These are phyloP conservation scores for Euglossa dilemma DNA, from an alignment of 1,140 invertebrate genomes.

Conservation along the genomic window DNA sequence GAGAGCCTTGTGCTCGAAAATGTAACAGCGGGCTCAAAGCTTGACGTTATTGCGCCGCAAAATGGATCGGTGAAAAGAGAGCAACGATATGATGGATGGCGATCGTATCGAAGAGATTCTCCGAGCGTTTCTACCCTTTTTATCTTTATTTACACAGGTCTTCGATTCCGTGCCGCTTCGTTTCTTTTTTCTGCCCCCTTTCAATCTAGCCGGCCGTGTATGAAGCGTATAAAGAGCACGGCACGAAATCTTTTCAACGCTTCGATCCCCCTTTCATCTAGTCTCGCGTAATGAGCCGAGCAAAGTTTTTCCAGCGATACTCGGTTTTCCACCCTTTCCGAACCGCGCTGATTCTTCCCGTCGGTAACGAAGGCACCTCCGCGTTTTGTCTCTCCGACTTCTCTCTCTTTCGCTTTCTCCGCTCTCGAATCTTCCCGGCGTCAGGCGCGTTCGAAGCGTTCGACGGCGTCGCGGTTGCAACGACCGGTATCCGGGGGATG, in stretches of 20 bases:
- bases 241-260: conserved; percentile 1
- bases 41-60: conserved; percentile 69
- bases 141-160: conserved; percentile 35
- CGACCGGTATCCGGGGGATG: not conserved
- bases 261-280: not conserved
- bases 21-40: conserved; percentile 62
- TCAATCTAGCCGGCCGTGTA: not conserved
- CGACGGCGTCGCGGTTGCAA: no score
- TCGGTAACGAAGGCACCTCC: no score
- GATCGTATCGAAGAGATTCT: conserved; percentile 40
- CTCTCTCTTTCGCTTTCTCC: no score
- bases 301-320: not conserved
- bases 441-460: no score
- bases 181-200: not conserved
- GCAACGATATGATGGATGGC: conserved; percentile 57
- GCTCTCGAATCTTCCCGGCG: no score
- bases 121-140: conserved; percentile 20
- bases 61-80: conserved; percentile 64
- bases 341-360: no score
- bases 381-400: no score
- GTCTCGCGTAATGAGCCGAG: not conserved
- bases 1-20: conserved; percentile 70
- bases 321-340: not conserved
- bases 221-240: not conserved
- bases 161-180: not conserved